Conservation (phyloP, 2,888 invertebrate species). For the Desoria tigrina region DNA sequence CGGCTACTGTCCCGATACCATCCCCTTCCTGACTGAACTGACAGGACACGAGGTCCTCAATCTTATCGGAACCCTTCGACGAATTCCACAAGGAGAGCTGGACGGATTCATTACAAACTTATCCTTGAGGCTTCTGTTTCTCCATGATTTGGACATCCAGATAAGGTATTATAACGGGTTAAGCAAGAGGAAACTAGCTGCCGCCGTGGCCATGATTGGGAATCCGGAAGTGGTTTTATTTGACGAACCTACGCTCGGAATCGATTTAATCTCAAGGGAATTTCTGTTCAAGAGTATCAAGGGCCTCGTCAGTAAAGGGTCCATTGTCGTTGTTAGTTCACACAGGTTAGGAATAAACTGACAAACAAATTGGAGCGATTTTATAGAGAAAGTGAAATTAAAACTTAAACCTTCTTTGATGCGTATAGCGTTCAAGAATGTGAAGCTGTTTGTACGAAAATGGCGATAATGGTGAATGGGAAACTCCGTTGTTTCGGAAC, state of each 20-base stretch:
- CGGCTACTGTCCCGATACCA: conserved; percentile 88
- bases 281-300: conserved; percentile 23
- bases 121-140: conserved; percentile 20
- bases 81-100: conserved; percentile 60
- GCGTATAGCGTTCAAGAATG: conserved; percentile 33
- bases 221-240: conserved; percentile 28
- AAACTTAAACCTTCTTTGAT: not conserved
- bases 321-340: conserved; percentile 33
- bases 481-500: conserved; percentile 31
- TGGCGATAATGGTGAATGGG: conserved; percentile 38
- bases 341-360: no score
- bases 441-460: conserved; percentile 28
- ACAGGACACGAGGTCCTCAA: conserved; percentile 73
- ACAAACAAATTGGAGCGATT: not conserved
- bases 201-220: conserved; percentile 31
- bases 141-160: conserved; percentile 24
- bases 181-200: conserved; percentile 19
- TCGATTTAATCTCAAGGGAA: conserved; percentile 27
- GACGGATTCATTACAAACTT: conserved; percentile 17
- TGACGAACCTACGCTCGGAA: conserved; percentile 26
- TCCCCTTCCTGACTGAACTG: conserved; percentile 74
- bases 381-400: not conserved
- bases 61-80: conserved; percentile 72
- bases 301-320: conserved; percentile 21
- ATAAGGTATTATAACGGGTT: conserved; percentile 21